Conservation (phyloP, 2,888 invertebrate genomes). For the Isotomurus palustris region DNA sequence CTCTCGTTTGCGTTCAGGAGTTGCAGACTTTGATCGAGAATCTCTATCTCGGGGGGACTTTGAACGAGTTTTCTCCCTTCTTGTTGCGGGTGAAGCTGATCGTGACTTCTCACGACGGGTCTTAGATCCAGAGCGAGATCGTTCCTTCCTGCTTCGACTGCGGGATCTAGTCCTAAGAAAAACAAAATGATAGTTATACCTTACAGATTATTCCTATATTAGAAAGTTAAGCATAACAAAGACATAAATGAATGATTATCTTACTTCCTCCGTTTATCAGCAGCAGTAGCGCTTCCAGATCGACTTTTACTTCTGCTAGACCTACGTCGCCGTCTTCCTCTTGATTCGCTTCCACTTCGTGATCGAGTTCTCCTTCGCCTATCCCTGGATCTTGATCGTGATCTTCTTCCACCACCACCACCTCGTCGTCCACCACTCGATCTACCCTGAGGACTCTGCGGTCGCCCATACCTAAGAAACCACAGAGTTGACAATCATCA, state of each 20-base stretch:
- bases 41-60: slow-evolving; percentile 7
- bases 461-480: slow-evolving; percentile 45
- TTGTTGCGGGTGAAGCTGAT: background rate
- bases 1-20: slow-evolving; percentile 1
- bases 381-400: slow-evolving; percentile 27
- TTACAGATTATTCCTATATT: background rate
- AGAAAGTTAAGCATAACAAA: background rate
- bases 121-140: background rate
- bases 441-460: slow-evolving; percentile 39
- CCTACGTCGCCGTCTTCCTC: slow-evolving; percentile 3
- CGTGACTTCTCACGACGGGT: background rate
- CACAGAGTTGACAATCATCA: slow-evolving; percentile 8
- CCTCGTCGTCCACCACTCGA: slow-evolving; percentile 17
- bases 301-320: too few relatives aligned
- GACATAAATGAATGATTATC: too few relatives aligned
- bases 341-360: slow-evolving; percentile 18
- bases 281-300: too few relatives aligned
- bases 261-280: too few relatives aligned
- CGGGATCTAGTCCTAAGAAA: background rate
- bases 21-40: background rate
- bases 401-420: slow-evolving; percentile 29
- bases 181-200: background rate
- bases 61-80: background rate
- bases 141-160: background rate
- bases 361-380: slow-evolving; percentile 23